phyloP scores from a whole-genome alignment of 2,797 vertebrate species.

The Mionectes olivaceus region DNA sequence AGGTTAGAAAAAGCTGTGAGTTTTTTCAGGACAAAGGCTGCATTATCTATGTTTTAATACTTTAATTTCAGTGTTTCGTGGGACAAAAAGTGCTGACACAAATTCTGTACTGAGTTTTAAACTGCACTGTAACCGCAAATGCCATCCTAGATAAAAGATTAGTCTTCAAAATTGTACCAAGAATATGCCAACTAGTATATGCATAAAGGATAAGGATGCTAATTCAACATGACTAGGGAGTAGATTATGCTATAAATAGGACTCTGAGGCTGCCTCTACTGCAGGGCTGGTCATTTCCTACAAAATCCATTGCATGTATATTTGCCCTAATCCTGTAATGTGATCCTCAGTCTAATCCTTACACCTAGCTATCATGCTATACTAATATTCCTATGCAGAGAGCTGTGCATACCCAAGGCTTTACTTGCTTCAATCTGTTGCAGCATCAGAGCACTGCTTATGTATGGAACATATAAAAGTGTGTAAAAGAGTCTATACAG shows the following conservation, averaged over 20 bases:
- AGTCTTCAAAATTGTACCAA: slow-evolving; percentile 26
- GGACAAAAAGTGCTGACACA: slow-evolving; percentile 44
- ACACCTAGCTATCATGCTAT: not conserved
- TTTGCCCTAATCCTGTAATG: slow-evolving; percentile 27
- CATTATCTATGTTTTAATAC: not conserved
- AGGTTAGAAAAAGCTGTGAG: not conserved
- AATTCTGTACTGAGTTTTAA: not conserved
- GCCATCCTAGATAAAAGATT: slow-evolving; percentile 33
- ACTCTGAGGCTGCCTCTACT: not conserved
- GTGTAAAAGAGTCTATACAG: not conserved
- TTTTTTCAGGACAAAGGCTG: not conserved
- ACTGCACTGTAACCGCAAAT: slow-evolving; percentile 42
- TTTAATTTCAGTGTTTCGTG: not conserved
- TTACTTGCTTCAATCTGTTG: not conserved
- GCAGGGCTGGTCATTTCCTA: slow-evolving; percentile 20
- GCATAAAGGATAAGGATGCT: slow-evolving; percentile 51
- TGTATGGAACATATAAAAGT: not conserved
- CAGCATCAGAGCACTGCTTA: not conserved
- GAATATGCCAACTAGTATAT: slow-evolving; percentile 18
- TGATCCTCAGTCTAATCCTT: slow-evolving; percentile 29
- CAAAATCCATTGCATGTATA: not conserved
- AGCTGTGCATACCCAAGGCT: not conserved
- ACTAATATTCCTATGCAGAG: not conserved
- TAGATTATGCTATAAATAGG: slow-evolving; percentile 65
- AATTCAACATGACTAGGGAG: slow-evolving; percentile 43